Evolutionary conservation across 2,797 vertebrate species (phyloP), one percentile per base, ranked within the genome.

Genomic region (Hoplostethus mediterraneus): DNA sequence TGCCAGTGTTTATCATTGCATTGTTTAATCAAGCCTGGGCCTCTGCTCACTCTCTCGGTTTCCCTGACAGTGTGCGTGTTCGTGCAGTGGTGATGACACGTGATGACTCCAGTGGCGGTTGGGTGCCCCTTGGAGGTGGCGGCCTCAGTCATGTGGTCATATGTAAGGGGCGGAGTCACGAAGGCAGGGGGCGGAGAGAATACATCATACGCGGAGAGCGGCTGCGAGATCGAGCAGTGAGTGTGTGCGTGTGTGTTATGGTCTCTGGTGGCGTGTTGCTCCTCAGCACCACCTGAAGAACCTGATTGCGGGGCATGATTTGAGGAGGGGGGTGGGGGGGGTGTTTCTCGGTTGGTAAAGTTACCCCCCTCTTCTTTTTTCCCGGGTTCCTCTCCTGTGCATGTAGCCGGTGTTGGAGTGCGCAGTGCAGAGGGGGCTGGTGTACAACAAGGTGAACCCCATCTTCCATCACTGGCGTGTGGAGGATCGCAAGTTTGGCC

Each of bases 401-500:
- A n/a, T 81, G 6, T 73, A 98, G 97, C 96, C 95, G 2, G 96
- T 97, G 86, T 83, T 98, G 90, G 96, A 98, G 85, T 97, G 97
- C 53, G 84, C 93, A 0, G 93, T 98, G 82, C 95, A 95, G 87
- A 95, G 92, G 85, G 96, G 96, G 63, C 85, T 98, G 69, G 95
- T 97, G 77, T 97, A 98, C 93, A 97, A 97, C 93, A 98, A 97
- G 87, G 97, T 97, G 86, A 98, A 96, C 88, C 97, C 96, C 86
- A 97, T 98, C 94, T 98, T 98, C 91, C 97, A 98, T 86, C 97
- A 98, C 88, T 97, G 97, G 97, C 95, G 96, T 75, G 94, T 97
- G 48, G 96, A 96, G 28, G 96, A 97, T 75, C 94, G 93, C 83
- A 98, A 96, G 92, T 97, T 97, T 70, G 97, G 96, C 75, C 95